Conservation (phyloP, 2,888 invertebrate species). For the Caenorhabditis virilis region DNA sequence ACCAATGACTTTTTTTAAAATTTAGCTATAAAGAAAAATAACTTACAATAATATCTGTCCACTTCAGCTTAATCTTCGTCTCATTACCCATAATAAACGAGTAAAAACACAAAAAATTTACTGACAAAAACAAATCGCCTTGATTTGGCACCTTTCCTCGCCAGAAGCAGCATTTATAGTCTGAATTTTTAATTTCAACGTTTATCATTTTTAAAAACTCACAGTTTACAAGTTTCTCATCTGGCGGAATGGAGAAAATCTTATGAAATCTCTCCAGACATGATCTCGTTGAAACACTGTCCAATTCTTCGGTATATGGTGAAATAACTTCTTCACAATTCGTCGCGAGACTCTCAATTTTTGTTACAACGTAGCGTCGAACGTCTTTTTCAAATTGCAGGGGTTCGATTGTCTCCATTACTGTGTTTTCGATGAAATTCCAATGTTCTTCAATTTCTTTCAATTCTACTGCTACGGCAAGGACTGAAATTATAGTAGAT, state of each 20-base stretch:
- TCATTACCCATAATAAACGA: slow-evolving; percentile 90
- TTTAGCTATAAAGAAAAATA: no score
- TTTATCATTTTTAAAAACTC: slow-evolving; percentile 62
- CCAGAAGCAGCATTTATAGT: slow-evolving; percentile 81
- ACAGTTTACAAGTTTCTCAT: slow-evolving; percentile 96
- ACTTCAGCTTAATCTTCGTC: slow-evolving; percentile 84
- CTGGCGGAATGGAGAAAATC: slow-evolving; percentile 86
- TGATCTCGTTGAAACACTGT: slow-evolving; percentile 54
- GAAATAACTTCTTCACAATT: slow-evolving; percentile 25
- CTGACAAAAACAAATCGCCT: slow-evolving; percentile 94
- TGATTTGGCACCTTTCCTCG: slow-evolving; percentile 90
- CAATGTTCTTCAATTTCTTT: slow-evolving; percentile 88
- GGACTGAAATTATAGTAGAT: slow-evolving; percentile 78
- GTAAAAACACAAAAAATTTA: slow-evolving; percentile 93
- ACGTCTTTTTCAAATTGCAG: slow-evolving; percentile 93
- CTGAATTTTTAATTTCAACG: slow-evolving; percentile 60
- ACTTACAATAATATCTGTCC: slow-evolving; percentile 81
- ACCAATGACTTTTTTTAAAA: no score
- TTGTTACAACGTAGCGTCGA: slow-evolving; percentile 91
- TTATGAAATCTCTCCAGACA: slow-evolving; percentile 84
- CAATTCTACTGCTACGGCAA: slow-evolving; percentile 85
- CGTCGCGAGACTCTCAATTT: slow-evolving; percentile 86
- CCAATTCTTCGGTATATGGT: slow-evolving; percentile 74
- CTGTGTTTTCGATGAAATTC: slow-evolving; percentile 88
- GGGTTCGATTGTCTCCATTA: slow-evolving; percentile 80